Base-by-base conservation (phyloP, 2,113 vertebrate species). In the Marmota flaviventris region DNA sequence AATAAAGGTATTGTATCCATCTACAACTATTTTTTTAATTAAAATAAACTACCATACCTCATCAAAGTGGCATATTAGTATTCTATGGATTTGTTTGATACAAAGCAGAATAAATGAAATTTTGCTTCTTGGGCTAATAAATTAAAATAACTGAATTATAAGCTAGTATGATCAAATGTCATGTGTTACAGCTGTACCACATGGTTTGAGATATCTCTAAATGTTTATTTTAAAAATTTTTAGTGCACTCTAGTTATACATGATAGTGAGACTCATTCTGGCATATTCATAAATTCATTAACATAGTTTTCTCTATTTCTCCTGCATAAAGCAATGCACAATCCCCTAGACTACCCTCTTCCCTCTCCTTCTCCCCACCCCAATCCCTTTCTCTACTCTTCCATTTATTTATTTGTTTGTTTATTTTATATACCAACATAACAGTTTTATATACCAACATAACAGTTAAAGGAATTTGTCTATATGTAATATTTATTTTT, bases 71-170 rank as follows among this genome's bases (percentile, higher is more conserved):
- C 69, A 48, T 61, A 96, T 96, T 93, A 79, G 48, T n/a, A 85
- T 87, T 85, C 51, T 78, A 72, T 24, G 76, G 39, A 96, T 89
- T 72, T 67, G 81, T 61, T 89, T 69, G 58, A 81, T 89, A 78
- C 42, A 89, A 95, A 81, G 92, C 29, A 53, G 48, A 56, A 78
- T 39, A 86, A 89, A 77, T 34, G 22, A 85, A 83, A 92, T 69
- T 84, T 89, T n/a, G 51, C 24, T 87, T 73, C 76, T 84, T 75
- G 51, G 45, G 1, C 61, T 90, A 69, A 91, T 87, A 63, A 82
- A 90, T 88, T 91, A 39, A 87, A 96, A 56, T 11, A 56, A 87
- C 70, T 93, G 87, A 95, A 86, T 89, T 92, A 92, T 73, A 90
- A 95, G 73, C 61, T 95, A 84, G 79, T n/a, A 69, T 86, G 88